These are phyloP conservation scores for Sycophila sp. DNA, from an alignment of 1,140 invertebrate genomes.

Conservation along the genomic window DNA sequence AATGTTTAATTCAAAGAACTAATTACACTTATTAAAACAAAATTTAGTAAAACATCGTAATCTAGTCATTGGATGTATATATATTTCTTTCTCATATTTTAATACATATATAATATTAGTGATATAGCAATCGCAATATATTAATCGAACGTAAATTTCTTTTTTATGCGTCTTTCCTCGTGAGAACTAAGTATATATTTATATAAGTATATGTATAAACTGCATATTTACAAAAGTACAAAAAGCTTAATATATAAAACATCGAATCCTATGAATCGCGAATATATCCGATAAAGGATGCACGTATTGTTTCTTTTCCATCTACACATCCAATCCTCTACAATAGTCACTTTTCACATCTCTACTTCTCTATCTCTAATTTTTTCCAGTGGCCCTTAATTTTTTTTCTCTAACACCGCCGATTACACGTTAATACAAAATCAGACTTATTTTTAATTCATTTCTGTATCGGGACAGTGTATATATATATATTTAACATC, in stretches of 20 bases:
- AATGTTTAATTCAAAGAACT: too few species aligned
- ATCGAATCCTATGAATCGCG: constrained; percentile 50
- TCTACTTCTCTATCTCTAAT: background rate
- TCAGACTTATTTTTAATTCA: constrained; percentile 48
- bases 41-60: too few species aligned
- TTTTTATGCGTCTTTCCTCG: constrained; percentile 19
- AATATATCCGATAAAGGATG: background rate
- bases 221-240: constrained; percentile 65
- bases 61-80: too few species aligned
- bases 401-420: background rate
- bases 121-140: constrained; percentile 57
- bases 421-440: constrained; percentile 44
- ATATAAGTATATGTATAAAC: constrained; percentile 41
- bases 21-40: too few species aligned
- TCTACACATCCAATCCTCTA: constrained; percentile 28
- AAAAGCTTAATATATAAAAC: constrained; percentile 64
- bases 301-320: background rate
- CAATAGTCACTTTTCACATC: constrained; percentile 29
- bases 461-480: constrained; percentile 22
- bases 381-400: background rate
- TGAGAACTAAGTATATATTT: constrained; percentile 26
- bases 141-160: constrained; percentile 54
- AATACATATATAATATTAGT: constrained; percentile 54
- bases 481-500: too few species aligned
- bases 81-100: constrained; percentile 53